phyloP scores from a whole-genome alignment of 2,797 vertebrate genomes.

The Morelia viridis region DNA sequence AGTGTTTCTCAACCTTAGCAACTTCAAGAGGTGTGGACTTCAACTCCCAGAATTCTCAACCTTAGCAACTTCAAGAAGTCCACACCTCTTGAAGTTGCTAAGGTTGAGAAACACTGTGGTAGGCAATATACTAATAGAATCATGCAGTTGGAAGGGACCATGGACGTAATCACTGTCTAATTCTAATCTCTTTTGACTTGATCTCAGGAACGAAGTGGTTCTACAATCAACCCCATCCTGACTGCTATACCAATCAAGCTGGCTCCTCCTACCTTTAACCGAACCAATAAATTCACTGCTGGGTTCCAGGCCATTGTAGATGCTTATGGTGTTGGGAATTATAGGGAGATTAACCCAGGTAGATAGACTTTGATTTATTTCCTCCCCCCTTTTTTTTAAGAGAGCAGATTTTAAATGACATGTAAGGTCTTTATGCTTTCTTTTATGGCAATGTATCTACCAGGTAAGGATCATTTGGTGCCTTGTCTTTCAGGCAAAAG shows the following conservation, averaged over 20 bases:
- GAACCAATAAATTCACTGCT: constrained; percentile 80
- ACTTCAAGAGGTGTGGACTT: neutral
- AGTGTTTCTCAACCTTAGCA: neutral
- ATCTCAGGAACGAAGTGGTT: constrained; percentile 77
- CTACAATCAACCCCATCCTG: constrained; percentile 76
- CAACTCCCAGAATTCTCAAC: neutral
- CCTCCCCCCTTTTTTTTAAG: neutral
- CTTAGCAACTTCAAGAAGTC: neutral
- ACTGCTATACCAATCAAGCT: constrained; percentile 72
- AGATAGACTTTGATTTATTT: neutral
- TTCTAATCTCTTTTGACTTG: neutral
- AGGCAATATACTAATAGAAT: neutral
- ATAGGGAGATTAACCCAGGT: constrained; percentile 83
- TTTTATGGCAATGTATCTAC: neutral
- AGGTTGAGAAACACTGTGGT: neutral
- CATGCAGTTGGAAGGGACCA: neutral
- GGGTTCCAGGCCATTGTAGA: constrained; percentile 83
- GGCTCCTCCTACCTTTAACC: constrained; percentile 80
- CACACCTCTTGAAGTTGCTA: neutral
- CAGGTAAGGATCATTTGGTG: no score
- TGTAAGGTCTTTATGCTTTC: neutral
- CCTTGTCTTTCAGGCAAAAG: no score
- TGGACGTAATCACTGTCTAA: neutral
- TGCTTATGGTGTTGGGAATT: constrained; percentile 78
- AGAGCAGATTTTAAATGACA: neutral